Percentiles rank a stretch among this genome's conserved stretches.
These are phyloP conservation scores for Panzeria rudis DNA, from an alignment of 2,888 invertebrate genomes.

Conservation along the genomic window DNA sequence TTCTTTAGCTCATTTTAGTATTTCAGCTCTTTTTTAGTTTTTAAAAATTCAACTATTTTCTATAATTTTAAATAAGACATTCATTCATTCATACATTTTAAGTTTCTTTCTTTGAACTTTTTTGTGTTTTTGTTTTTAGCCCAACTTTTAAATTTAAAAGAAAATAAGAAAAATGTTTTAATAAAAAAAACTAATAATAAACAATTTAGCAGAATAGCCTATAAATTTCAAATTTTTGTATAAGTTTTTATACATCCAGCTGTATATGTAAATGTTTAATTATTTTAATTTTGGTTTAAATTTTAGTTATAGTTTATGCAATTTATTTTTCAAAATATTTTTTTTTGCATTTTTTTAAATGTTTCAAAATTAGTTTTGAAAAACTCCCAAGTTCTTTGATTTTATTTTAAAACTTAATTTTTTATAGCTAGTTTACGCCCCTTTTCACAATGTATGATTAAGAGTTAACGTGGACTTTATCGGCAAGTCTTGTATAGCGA, in stretches of 20 bases:
- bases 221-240: slow-evolving; percentile 16
- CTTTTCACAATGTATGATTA: too few species aligned
- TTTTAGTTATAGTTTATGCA: slow-evolving; percentile 7
- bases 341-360: slow-evolving; percentile 17
- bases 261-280: background rate
- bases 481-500: too few species aligned
- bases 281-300: background rate
- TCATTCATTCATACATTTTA: slow-evolving; percentile 64
- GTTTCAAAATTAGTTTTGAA: background rate
- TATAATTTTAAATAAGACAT: slow-evolving; percentile 61
- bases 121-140: background rate
- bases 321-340: slow-evolving; percentile 9
- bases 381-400: background rate
- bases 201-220: slow-evolving; percentile 11
- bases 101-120: background rate
- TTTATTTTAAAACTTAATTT: slow-evolving; percentile 11
- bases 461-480: too few species aligned
- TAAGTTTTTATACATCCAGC: slow-evolving; percentile 1
- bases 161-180: background rate
- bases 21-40: background rate
- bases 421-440: background rate
- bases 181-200: background rate
- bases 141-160: background rate
- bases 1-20: slow-evolving; percentile 6
- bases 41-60: slow-evolving; percentile 26